These are phyloP conservation scores for Urocyon cinereoargenteus DNA, from an alignment of 2,797 vertebrate genomes.

Conservation along the genomic window DNA sequence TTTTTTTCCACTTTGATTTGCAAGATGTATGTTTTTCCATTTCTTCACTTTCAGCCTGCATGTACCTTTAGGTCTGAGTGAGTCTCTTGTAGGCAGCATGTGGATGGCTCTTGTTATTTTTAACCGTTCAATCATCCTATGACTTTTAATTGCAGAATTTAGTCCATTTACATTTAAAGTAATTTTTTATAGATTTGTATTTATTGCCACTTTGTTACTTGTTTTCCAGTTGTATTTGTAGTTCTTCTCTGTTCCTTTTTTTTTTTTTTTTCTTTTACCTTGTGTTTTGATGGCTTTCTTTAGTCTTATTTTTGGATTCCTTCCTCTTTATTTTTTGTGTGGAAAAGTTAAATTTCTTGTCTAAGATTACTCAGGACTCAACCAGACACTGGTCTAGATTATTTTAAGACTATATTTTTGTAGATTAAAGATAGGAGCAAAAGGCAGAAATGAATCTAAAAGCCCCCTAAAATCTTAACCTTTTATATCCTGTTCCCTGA, in stretches of 20 bases:
- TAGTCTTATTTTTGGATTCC: background rate
- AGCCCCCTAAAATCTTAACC: background rate
- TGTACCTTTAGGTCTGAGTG: background rate
- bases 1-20: background rate
- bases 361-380: slow-evolving; percentile 23
- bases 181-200: background rate
- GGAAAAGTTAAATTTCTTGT: slow-evolving; percentile 39
- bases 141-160: background rate
- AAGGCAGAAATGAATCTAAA: slow-evolving; percentile 38
- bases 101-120: background rate
- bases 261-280: background rate
- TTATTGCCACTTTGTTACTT: background rate
- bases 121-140: background rate
- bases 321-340: background rate
- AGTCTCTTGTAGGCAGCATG: background rate
- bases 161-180: background rate
- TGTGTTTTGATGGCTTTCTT: background rate
- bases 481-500: background rate
- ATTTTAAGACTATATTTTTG: slow-evolving; percentile 41
- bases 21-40: background rate
- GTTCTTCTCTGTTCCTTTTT: background rate
- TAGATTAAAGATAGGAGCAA: slow-evolving; percentile 13
- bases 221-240: background rate
- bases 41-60: background rate
- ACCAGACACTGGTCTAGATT: background rate